phyloP scores from a whole-genome alignment of 2,888 invertebrate genomes.

The Papilio gigon region DNA sequence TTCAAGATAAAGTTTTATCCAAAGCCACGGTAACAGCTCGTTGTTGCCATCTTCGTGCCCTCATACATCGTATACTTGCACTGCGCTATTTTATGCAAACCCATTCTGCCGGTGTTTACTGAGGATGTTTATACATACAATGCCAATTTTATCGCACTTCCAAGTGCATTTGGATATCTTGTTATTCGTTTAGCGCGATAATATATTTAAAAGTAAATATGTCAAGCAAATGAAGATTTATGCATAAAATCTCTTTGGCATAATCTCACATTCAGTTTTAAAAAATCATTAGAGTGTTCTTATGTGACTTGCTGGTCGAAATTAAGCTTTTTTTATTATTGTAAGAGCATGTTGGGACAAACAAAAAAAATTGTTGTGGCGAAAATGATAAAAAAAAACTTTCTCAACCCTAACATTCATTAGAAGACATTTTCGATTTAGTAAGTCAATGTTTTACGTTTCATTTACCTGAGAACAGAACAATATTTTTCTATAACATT shows the following conservation, averaged over 20 bases:
- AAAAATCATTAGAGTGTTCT: background rate
- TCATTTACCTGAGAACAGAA: too few relatives aligned
- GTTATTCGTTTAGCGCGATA: background rate
- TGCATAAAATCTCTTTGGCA: background rate
- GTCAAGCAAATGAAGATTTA: background rate
- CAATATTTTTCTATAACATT: background rate
- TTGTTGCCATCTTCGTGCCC: background rate
- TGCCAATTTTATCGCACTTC: background rate
- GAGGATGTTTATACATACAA: background rate
- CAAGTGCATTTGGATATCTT: background rate
- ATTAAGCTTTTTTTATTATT: constrained; percentile 1
- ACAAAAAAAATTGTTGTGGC: too few relatives aligned
- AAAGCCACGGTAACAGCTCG: constrained; percentile 11
- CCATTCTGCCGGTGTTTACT: constrained; percentile 9
- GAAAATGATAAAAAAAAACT: too few relatives aligned
- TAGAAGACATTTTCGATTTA: too few relatives aligned
- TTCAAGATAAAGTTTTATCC: constrained; percentile 29
- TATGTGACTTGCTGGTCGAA: background rate
- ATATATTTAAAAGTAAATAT: background rate
- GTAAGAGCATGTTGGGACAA: background rate
- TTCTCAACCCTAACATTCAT: background rate
- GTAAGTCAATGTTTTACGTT: too few relatives aligned
- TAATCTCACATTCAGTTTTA: too few relatives aligned
- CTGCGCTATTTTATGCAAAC: constrained; percentile 19
- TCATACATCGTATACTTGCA: background rate